These are phyloP conservation scores for Graphium colonna DNA, from an alignment of 2,888 invertebrate species.

Conservation along the genomic window DNA sequence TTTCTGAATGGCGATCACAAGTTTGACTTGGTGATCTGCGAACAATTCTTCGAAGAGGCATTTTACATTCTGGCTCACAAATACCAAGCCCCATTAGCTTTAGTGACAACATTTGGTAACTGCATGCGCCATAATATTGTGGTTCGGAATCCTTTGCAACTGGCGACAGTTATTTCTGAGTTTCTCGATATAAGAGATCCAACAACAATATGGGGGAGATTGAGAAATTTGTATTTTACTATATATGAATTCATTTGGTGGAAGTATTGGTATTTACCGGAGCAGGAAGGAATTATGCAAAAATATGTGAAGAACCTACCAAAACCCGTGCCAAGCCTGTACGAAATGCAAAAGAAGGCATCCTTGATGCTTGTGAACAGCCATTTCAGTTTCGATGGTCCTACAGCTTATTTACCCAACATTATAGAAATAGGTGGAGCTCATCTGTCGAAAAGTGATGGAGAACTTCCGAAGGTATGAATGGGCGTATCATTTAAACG, in stretches of 20 bases:
- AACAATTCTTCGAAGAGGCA: slow-evolving; percentile 73
- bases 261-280: slow-evolving; percentile 56
- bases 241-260: slow-evolving; percentile 63
- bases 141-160: slow-evolving; percentile 60
- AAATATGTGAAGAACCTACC: slow-evolving; percentile 57
- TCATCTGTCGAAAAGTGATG: slow-evolving; percentile 60
- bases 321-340: slow-evolving; percentile 57
- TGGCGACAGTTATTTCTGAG: slow-evolving; percentile 57
- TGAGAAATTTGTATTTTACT: slow-evolving; percentile 69
- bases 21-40: slow-evolving; percentile 71
- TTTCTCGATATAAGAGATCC: slow-evolving; percentile 62
- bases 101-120: slow-evolving; percentile 64
- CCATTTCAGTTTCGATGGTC: slow-evolving; percentile 70
- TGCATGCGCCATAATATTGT: slow-evolving; percentile 65
- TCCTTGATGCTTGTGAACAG: slow-evolving; percentile 69
- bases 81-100: slow-evolving; percentile 59
- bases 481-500: too few species aligned
- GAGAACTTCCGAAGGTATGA: slow-evolving; percentile 52
- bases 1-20: slow-evolving; percentile 52
- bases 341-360: slow-evolving; percentile 57
- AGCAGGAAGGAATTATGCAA: slow-evolving; percentile 58
- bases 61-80: slow-evolving; percentile 64
- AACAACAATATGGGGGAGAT: slow-evolving; percentile 72
- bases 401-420: slow-evolving; percentile 75
- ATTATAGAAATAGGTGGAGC: slow-evolving; percentile 79